Conservation (phyloP, 2,113 vertebrate species). For the Phaethornis superciliosus region DNA sequence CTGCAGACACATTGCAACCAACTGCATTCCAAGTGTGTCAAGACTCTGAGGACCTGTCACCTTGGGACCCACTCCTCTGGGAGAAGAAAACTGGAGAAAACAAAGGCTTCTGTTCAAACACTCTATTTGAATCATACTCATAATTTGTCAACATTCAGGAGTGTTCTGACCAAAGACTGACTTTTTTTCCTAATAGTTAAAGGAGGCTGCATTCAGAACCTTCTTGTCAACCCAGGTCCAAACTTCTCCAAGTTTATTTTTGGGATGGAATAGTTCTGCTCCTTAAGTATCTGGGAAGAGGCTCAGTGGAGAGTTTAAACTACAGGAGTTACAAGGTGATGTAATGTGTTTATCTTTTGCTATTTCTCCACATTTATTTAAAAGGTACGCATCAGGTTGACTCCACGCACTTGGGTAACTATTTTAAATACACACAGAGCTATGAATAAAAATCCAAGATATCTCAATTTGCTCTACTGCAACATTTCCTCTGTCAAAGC, state of each 20-base stretch:
- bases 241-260: background rate
- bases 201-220: background rate
- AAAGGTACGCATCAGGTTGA: background rate
- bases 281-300: background rate
- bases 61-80: background rate
- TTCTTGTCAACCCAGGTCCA: background rate
- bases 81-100: background rate
- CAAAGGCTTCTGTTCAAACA: background rate
- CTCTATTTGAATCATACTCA: background rate
- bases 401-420: background rate
- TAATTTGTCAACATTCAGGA: background rate
- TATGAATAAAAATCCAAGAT: background rate
- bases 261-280: background rate
- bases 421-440: background rate
- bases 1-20: background rate
- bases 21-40: background rate
- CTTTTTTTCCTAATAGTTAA: background rate
- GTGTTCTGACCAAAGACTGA: background rate
- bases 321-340: background rate
- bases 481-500: background rate
- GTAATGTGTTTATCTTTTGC: background rate
- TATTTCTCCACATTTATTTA: background rate
- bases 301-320: background rate
- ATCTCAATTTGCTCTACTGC: background rate
- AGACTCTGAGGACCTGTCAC: background rate